Evolutionary conservation across 1,140 invertebrate genomes (phyloP).

Genomic region (Galleria mellonella): DNA sequence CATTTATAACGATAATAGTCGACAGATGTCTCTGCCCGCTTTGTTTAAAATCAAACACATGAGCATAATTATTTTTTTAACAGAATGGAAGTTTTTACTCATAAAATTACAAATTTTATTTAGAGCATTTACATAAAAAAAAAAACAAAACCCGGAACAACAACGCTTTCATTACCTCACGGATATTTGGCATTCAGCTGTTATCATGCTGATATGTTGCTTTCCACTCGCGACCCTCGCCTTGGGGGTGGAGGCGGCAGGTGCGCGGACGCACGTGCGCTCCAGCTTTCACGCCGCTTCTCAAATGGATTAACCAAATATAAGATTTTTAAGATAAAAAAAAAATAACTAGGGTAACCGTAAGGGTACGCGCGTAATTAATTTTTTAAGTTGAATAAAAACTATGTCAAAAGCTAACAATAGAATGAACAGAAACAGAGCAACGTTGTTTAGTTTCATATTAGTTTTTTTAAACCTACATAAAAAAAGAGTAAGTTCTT

Average conservation of each 20-base stretch:
- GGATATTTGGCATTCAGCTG: not conserved
- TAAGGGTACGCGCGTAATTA: slow-evolving; percentile 1
- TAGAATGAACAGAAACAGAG: too few relatives aligned
- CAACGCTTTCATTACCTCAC: not conserved
- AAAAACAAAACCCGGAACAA: not conserved
- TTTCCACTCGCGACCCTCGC: slow-evolving; percentile 13
- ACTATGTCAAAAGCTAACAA: too few relatives aligned
- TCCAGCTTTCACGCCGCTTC: slow-evolving; percentile 33
- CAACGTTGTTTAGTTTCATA: too few relatives aligned
- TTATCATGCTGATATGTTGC: slow-evolving; percentile 2
- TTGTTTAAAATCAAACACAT: too few relatives aligned
- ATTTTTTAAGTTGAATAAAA: not conserved
- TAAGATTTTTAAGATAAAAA: slow-evolving; percentile 11
- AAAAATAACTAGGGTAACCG: slow-evolving; percentile 1
- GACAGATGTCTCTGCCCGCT: too few relatives aligned
- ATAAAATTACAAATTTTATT: too few relatives aligned
- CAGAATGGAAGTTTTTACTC: too few relatives aligned
- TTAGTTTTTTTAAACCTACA: too few relatives aligned
- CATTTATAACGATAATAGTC: too few relatives aligned
- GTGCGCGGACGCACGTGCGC: slow-evolving; percentile 58
- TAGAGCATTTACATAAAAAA: too few relatives aligned
- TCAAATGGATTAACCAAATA: slow-evolving; percentile 25
- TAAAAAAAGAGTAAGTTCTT: too few relatives aligned
- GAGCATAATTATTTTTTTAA: too few relatives aligned
- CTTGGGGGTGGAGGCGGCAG: slow-evolving; percentile 36